phyloP scores from a whole-genome alignment of 2,797 vertebrate genomes.

The Cryptoblepharus egeriae region DNA sequence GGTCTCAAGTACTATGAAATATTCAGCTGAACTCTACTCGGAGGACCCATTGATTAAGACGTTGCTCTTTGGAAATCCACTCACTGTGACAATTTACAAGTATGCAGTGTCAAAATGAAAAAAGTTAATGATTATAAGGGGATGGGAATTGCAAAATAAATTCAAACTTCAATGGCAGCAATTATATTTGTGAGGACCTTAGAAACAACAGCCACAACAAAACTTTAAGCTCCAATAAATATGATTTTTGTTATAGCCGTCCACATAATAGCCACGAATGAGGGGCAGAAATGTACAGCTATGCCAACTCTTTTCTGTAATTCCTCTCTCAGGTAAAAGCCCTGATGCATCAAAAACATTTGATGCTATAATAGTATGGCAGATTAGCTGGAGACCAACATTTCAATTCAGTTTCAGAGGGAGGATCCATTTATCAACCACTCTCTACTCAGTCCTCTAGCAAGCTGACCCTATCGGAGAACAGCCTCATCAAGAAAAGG shows the following conservation, averaged over 20 bases:
- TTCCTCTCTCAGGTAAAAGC: background rate
- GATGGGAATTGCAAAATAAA: constrained; percentile 19
- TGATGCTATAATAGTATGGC: background rate
- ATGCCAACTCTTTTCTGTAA: background rate
- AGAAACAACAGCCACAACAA: background rate
- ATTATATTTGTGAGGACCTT: constrained; percentile 15
- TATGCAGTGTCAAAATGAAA: constrained; percentile 45
- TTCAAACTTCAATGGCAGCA: constrained; percentile 22
- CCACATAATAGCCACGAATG: background rate
- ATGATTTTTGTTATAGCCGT: background rate
- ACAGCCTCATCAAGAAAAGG: background rate
- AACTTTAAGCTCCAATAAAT: background rate
- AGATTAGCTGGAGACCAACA: background rate
- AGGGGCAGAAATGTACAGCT: background rate
- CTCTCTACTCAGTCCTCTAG: background rate
- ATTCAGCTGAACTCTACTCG: constrained; percentile 40
- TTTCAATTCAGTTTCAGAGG: background rate
- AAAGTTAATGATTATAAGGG: constrained; percentile 54
- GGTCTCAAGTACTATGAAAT: constrained; percentile 29
- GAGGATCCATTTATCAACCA: background rate
- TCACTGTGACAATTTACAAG: constrained; percentile 55
- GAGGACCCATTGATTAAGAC: constrained; percentile 54
- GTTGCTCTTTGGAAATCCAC: constrained; percentile 56
- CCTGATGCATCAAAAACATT: too few relatives aligned
- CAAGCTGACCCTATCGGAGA: background rate